Base-by-base conservation (phyloP, 2,797 vertebrate genomes). In the Anniella stebbinsi region DNA sequence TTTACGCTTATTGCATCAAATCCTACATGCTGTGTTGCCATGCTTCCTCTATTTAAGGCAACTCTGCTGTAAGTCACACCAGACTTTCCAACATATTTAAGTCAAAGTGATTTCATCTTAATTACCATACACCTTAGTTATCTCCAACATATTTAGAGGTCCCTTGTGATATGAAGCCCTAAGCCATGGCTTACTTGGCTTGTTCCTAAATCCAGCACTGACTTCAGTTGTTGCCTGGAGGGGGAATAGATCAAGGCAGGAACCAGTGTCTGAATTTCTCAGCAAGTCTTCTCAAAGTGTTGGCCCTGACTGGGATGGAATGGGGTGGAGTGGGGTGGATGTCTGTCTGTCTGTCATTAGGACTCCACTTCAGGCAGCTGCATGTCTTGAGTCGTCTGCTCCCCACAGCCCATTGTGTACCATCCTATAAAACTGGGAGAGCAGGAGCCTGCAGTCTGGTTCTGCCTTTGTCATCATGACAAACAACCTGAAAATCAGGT, bases 401-500 rank as follows among this genome's bases (percentile, higher is more conserved):
- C 30, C 23, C 33, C 12, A 73, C 21, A 38, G 48, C 8, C 48
- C 63, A n/a, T 41, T 57, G 36, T 78, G 33, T 77, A 23, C n/a
- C 48, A 86, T 45, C 9, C 30, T 18, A 28, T 70, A 70, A 72
- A 89, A 60, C 17, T 80, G 13, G 36, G 23, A 63, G 21, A 67
- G 11, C 1, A 10, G 70, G n/a, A 54, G n/a, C 41, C 28, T 87
- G 78, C 1, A 81, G n/a, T 30, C 23, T 60, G 82, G 84, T 41
- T 76, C 75, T 88, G 78, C 89, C 91, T 87, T 80, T 51, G 67
- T 88, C 92, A 87, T 91, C 51, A 76, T 92, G 83, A 92, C 84
- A 95, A 92, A 94, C 89, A 75, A 66, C 75, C 54, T 87, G 41
- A 87, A 95, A 95, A 81, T n/a, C 88, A 89, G 81, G 86, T 93